A percentile compares a stretch with the other conserved stretches of the same genome.
phyloP scores from a whole-genome alignment of 2,888 invertebrate genomes.

The Tenodera sinensis region DNA sequence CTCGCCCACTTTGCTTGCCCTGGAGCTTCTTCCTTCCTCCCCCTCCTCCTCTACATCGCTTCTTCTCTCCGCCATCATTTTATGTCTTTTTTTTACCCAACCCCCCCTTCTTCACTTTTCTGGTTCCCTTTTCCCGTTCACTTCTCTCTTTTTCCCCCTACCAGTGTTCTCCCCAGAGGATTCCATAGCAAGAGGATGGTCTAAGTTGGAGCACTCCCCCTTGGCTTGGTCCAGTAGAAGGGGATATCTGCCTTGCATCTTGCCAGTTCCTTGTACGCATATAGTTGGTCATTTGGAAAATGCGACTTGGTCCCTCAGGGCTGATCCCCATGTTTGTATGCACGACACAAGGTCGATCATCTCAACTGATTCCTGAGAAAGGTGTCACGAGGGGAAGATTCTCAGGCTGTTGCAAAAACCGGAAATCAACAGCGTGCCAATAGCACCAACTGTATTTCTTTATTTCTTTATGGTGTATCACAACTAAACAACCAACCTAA shows the following conservation, averaged over 20 bases:
- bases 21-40: slow-evolving; percentile 10
- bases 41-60: not conserved
- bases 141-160: slow-evolving; percentile 5
- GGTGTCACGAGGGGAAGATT: not conserved
- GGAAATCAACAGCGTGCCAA: too few relatives aligned
- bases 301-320: not conserved
- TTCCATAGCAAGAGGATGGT: slow-evolving; percentile 12
- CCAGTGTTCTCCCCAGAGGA: not conserved
- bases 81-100: slow-evolving; percentile 9
- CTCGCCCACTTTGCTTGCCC: slow-evolving; percentile 14
- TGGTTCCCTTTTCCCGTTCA: not conserved
- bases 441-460: too few relatives aligned
- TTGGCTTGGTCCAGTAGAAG: not conserved
- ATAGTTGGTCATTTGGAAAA: slow-evolving; percentile 18
- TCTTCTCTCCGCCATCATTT: slow-evolving; percentile 7
- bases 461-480: too few relatives aligned
- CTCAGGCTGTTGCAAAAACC: too few relatives aligned
- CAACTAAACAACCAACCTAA: too few relatives aligned
- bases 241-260: not conserved
- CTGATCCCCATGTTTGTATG: not conserved
- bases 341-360: not conserved
- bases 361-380: not conserved
- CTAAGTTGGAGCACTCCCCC: slow-evolving; percentile 5
- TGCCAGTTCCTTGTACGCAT: not conserved
- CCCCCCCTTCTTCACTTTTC: not conserved